Percentiles rank a stretch among this genome's conserved stretches.
Evolutionary conservation across 2,113 vertebrate species (phyloP).

Genomic region (Aramus guarauna): DNA sequence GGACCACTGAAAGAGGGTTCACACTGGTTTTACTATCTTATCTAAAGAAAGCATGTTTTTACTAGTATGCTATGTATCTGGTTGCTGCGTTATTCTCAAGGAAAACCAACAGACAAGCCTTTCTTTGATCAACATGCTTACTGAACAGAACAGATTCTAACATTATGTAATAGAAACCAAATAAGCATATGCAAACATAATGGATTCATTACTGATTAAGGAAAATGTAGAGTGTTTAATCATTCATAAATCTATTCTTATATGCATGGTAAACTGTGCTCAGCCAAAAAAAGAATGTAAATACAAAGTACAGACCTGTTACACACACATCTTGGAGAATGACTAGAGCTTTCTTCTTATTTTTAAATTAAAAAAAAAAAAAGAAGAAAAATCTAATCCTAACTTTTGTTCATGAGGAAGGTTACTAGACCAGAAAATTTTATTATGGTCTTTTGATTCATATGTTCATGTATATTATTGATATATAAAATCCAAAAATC

Average conservation of each 20-base stretch:
- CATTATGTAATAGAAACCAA: constrained; percentile 21
- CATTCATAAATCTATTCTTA: constrained; percentile 16
- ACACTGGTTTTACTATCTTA: neutral
- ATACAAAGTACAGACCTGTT: neutral
- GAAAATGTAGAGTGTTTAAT: constrained; percentile 27
- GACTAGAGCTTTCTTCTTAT: neutral
- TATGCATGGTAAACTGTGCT: neutral
- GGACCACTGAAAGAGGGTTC: neutral
- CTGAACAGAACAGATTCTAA: constrained; percentile 2
- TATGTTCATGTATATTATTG: neutral
- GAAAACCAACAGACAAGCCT: constrained; percentile 1
- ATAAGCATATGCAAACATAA: constrained; percentile 30
- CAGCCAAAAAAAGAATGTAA: neutral
- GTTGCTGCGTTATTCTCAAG: neutral
- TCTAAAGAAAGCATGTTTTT: neutral
- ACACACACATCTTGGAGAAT: fast-evolving
- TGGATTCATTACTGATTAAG: constrained; percentile 16
- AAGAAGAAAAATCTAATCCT: neutral
- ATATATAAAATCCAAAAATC: neutral
- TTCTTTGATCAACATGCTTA: constrained; percentile 20
- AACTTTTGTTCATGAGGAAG: neutral
- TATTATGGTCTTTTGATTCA: neutral
- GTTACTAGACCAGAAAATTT: neutral
- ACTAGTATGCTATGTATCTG: neutral
- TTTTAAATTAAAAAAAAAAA: neutral